Percentiles rank a stretch among this genome's conserved stretches.
These are phyloP conservation scores for Criorhina ranunculi DNA, from an alignment of 2,888 invertebrate genomes.

Conservation along the genomic window DNA sequence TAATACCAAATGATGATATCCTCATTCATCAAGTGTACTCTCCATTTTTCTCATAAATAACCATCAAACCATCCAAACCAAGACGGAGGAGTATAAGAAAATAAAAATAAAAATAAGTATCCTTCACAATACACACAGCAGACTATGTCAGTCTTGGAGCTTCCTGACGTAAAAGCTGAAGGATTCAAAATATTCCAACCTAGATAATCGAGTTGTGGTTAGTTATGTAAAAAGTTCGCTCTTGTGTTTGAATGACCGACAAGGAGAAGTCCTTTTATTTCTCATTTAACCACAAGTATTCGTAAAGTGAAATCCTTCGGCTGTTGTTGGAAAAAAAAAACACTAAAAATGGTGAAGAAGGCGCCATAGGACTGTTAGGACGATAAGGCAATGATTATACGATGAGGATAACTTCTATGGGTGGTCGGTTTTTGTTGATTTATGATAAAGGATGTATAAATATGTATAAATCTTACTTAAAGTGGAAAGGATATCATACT, in stretches of 20 bases:
- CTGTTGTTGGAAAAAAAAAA: too few relatives aligned
- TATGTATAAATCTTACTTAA: constrained; percentile 61
- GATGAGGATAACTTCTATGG: constrained; percentile 14
- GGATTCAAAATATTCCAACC: constrained; percentile 40
- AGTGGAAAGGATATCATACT: constrained; percentile 32
- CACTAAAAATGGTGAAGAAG: constrained; percentile 9
- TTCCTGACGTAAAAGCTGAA: background rate
- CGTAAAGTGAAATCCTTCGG: constrained; percentile 20
- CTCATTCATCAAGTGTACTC: constrained; percentile 54
- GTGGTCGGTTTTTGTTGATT: constrained; percentile 47
- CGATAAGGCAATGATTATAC: constrained; percentile 61
- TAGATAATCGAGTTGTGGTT: constrained; percentile 50
- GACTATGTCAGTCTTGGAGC: background rate
- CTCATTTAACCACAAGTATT: constrained; percentile 53
- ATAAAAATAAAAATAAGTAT: constrained; percentile 42
- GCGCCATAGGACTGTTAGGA: constrained; percentile 25
- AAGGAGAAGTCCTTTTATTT: constrained; percentile 48
- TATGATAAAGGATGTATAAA: constrained; percentile 63
- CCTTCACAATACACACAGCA: constrained; percentile 5
- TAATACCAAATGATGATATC: constrained; percentile 63
- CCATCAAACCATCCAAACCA: constrained; percentile 40
- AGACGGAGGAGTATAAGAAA: background rate
- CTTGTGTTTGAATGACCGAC: constrained; percentile 43
- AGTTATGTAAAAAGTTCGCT: constrained; percentile 29
- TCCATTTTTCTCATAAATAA: constrained; percentile 55